Evolutionary conservation across 2,113 vertebrate genomes (phyloP).

Genomic region (Rallus limicola): DNA sequence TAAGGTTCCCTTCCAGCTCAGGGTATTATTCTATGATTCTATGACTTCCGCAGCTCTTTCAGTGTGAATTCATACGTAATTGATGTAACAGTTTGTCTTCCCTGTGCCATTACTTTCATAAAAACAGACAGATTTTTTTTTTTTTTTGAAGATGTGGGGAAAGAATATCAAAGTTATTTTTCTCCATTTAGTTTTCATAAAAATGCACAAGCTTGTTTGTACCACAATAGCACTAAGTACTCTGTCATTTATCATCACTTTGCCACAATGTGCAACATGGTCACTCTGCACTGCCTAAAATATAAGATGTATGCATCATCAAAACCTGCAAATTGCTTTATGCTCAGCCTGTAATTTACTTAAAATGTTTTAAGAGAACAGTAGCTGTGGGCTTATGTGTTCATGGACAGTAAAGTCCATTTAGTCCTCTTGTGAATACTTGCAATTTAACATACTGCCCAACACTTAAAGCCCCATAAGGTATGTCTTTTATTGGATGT

Average conservation of each 20-base stretch:
- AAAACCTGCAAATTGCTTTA: not conserved
- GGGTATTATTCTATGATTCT: too few relatives aligned
- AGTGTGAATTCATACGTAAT: not conserved
- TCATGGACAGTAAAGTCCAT: not conserved
- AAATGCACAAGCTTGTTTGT: not conserved
- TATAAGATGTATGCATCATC: not conserved
- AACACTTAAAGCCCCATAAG: not conserved
- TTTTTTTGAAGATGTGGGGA: not conserved
- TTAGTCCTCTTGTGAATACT: not conserved
- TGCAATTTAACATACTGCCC: not conserved
- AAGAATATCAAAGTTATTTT: not conserved
- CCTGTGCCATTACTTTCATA: not conserved
- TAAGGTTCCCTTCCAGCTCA: too few relatives aligned
- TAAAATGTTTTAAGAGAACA: not conserved
- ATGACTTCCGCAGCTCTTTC: not conserved
- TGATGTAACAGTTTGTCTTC: not conserved
- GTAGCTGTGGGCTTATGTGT: not conserved
- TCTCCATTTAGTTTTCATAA: slow-evolving; percentile 4
- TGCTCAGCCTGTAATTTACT: not conserved
- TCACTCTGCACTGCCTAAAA: not conserved
- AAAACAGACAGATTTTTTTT: not conserved
- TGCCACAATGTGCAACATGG: not conserved
- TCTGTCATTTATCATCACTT: slow-evolving; percentile 1
- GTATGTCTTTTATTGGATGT: not conserved
- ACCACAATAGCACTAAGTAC: not conserved